Evolutionary conservation across 2,113 vertebrate species (phyloP).

Genomic region (Tor tambroides): DNA sequence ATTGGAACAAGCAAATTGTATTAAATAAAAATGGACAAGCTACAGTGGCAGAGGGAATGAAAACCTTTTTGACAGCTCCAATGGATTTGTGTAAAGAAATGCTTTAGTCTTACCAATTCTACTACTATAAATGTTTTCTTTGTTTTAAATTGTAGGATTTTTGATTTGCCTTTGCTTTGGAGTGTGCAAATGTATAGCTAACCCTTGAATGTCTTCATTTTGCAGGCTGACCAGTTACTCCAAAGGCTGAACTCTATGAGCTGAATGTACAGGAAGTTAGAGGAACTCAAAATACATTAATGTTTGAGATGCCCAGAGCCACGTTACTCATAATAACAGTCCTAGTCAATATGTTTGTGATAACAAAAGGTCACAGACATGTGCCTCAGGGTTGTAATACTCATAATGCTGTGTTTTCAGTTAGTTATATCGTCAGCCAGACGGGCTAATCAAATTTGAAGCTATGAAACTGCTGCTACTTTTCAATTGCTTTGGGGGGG

Average conservation of each 20-base stretch:
- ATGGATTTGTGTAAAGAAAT: not conserved
- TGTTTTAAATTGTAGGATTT: not conserved
- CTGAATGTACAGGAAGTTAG: conserved; percentile 57
- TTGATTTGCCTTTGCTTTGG: not conserved
- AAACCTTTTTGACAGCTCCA: not conserved
- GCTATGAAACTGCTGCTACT: not conserved
- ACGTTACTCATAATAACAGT: conserved; percentile 9
- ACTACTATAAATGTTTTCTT: not conserved
- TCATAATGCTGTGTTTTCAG: conserved; percentile 27
- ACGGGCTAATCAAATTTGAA: conserved; percentile 20
- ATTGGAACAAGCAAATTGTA: conserved; percentile 15
- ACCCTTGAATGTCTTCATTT: not conserved
- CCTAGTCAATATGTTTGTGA: conserved; percentile 14
- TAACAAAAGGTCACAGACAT: conserved; percentile 37
- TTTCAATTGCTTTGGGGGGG: not conserved
- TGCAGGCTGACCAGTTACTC: conserved; percentile 76
- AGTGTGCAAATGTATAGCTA: not conserved
- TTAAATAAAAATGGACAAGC: conserved; percentile 8
- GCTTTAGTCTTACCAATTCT: not conserved
- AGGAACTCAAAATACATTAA: not conserved
- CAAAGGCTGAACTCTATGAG: conserved; percentile 72
- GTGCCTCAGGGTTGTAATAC: conserved; percentile 33
- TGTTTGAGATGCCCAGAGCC: conserved; percentile 16
- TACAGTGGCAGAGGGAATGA: conserved; percentile 18
- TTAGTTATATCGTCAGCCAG: not conserved